Percentiles rank a stretch among this genome's conserved stretches.
phyloP scores from a whole-genome alignment of 2,113 vertebrate genomes.

The Ifrita kowaldi region DNA sequence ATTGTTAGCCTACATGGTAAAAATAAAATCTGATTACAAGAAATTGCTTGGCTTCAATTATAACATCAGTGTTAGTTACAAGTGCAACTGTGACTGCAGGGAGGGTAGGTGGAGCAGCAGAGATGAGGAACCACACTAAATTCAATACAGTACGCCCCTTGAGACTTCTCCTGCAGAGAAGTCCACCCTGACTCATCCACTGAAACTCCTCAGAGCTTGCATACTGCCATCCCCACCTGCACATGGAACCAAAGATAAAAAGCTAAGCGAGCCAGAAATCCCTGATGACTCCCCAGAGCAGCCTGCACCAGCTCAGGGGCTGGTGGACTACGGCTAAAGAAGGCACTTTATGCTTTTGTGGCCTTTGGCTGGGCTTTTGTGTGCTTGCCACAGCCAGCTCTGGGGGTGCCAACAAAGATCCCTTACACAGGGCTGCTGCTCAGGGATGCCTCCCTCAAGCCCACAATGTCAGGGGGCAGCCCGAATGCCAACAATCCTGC shows the following conservation, averaged over 20 bases:
- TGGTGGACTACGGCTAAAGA: neutral
- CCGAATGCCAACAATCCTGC: neutral
- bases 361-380: neutral
- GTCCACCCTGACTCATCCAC: neutral
- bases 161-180: neutral
- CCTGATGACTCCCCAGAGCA: neutral
- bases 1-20: neutral
- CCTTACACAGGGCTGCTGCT: neutral
- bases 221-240: neutral
- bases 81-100: neutral
- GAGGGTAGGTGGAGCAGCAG: neutral
- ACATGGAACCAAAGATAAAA: neutral
- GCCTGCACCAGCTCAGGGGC: neutral
- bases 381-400: neutral
- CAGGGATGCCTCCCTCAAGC: neutral
- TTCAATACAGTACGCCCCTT: neutral
- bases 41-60: neutral
- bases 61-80: neutral
- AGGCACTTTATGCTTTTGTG: neutral
- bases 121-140: neutral
- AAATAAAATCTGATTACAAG: constrained; percentile 7
- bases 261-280: neutral
- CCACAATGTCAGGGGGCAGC: rapidly evolving
- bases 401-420: neutral
- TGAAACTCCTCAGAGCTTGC: neutral